Conservation (phyloP, 2,113 vertebrate species). For the Spilogale gracilis region DNA sequence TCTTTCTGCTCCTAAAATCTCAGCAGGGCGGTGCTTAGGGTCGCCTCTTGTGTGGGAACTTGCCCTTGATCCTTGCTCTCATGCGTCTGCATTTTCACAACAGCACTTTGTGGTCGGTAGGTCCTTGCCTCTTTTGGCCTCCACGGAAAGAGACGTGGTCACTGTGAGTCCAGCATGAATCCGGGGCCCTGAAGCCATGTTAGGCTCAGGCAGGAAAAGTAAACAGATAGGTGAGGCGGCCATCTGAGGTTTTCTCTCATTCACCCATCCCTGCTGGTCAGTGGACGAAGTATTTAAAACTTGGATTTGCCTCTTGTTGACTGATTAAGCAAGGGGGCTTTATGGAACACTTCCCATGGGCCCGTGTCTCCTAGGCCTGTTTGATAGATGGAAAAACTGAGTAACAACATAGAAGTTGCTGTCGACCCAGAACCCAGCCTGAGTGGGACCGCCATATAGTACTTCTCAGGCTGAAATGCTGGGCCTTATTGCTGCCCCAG, state of each 20-base stretch:
- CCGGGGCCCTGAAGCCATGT: conserved; percentile 51
- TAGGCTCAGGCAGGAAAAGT: conserved; percentile 63
- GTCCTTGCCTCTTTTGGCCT: conserved; percentile 3
- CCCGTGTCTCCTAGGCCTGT: not conserved
- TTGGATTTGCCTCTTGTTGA: not conserved
- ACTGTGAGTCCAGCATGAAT: conserved; percentile 16
- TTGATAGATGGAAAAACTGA: conserved; percentile 17
- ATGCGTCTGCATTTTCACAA: conserved; percentile 8
- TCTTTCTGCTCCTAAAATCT: conserved; percentile 19
- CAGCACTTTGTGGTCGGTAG: conserved; percentile 38
- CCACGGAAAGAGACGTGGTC: conserved; percentile 26
- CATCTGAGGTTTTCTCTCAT: not conserved
- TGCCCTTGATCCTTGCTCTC: not conserved
- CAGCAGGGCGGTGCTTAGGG: not conserved
- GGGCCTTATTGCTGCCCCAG: not conserved
- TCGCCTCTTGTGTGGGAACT: not conserved
- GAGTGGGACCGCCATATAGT: rapidly evolving
- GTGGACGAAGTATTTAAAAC: not conserved
- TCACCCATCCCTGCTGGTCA: not conserved
- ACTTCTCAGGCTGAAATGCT: not conserved
- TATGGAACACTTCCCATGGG: not conserved
- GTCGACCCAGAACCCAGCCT: not conserved
- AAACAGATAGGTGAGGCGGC: conserved; percentile 42
- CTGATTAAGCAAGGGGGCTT: not conserved
- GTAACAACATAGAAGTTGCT: not conserved